phyloP scores from a whole-genome alignment of 2,797 vertebrate species.

The Xyrichtys novacula region DNA sequence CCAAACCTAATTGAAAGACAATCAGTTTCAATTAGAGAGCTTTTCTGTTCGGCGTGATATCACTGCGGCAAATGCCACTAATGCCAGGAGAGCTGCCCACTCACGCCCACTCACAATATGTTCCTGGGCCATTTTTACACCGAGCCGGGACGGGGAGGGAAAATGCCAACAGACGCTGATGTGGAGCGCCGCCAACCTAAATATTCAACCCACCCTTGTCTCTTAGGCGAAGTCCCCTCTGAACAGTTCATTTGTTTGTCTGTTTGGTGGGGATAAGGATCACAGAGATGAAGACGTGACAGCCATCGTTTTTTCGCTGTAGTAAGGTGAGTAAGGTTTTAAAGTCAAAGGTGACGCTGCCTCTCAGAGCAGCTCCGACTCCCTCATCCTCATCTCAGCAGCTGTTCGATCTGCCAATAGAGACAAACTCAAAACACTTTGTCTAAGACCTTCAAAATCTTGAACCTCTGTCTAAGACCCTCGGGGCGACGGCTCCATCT shows the following conservation, averaged over 20 bases:
- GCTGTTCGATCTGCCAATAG: background rate
- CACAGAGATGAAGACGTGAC: background rate
- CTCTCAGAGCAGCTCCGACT: background rate
- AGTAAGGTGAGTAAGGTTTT: no score
- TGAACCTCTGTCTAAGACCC: slow-evolving; percentile 7
- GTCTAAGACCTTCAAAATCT: background rate
- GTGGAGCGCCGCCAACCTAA: slow-evolving; percentile 31
- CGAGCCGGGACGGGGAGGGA: background rate
- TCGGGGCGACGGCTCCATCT: background rate
- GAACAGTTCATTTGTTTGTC: background rate
- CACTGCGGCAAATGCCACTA: slow-evolving; percentile 4
- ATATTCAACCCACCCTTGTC: slow-evolving; percentile 9
- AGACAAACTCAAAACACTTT: background rate
- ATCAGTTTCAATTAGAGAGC: slow-evolving; percentile 47
- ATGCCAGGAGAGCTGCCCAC: slow-evolving; percentile 43
- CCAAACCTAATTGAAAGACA: slow-evolving; percentile 44
- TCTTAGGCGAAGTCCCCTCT: slow-evolving; percentile 13
- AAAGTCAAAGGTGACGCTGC: background rate
- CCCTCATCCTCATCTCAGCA: background rate
- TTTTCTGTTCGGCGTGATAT: slow-evolving; percentile 5
- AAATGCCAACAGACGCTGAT: slow-evolving; percentile 12
- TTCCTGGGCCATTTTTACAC: slow-evolving; percentile 25
- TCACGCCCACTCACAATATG: slow-evolving; percentile 60
- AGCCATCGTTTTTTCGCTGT: no score
- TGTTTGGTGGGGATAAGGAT: background rate